These are phyloP conservation scores for Planiliza haematocheilus DNA, from an alignment of 2,113 vertebrate species.

Conservation along the genomic window DNA sequence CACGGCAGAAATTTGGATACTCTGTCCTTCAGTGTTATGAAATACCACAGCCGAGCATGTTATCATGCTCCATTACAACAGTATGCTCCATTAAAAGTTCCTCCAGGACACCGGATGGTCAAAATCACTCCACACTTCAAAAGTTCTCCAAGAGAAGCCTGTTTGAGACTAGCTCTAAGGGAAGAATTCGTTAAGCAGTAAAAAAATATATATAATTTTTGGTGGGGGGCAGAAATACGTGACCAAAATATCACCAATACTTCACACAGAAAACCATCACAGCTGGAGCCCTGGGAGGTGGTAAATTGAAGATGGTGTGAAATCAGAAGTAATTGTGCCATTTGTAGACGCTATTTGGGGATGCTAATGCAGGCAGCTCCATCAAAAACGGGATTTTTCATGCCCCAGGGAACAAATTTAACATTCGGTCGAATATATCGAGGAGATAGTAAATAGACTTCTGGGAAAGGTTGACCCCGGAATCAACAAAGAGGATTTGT, in stretches of 20 bases:
- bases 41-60: slow-evolving; percentile 20
- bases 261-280: slow-evolving; percentile 18
- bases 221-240: not conserved
- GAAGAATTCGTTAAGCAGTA: slow-evolving; percentile 29
- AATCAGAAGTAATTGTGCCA: slow-evolving; percentile 30
- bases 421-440: slow-evolving; percentile 29
- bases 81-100: slow-evolving; percentile 17
- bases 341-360: slow-evolving; percentile 28
- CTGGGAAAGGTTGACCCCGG: slow-evolving; percentile 23
- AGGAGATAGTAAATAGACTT: slow-evolving; percentile 10
- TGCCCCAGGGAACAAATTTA: not conserved
- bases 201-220: slow-evolving; percentile 4
- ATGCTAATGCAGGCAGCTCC: slow-evolving; percentile 16
- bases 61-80: slow-evolving; percentile 25
- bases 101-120: slow-evolving; percentile 49
- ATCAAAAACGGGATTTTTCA: slow-evolving; percentile 4
- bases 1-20: not conserved
- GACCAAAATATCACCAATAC: slow-evolving; percentile 35
- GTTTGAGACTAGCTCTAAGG: slow-evolving; percentile 37
- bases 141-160: slow-evolving; percentile 22
- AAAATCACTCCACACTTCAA: slow-evolving; percentile 47
- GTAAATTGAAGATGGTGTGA: slow-evolving; percentile 21
- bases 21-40: slow-evolving; percentile 10
- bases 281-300: not conserved
- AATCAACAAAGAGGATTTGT: not conserved